Conservation (phyloP, 2,113 vertebrate genomes). For the Ictalurus furcatus region DNA sequence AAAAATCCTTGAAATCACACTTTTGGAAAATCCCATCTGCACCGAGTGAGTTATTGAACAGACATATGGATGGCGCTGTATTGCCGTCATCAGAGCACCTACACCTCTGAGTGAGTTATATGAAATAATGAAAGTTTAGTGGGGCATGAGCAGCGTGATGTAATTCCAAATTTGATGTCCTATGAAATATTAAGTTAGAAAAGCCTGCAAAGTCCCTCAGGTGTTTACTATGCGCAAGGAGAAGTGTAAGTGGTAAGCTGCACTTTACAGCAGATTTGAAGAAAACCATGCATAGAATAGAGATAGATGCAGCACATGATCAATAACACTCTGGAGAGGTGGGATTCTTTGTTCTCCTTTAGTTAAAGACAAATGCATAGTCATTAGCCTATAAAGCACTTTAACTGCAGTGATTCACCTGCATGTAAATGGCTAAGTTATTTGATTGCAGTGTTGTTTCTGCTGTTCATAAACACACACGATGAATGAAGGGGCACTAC, state of each 20-base stretch:
- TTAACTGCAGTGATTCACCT: not conserved
- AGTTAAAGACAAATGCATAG: conserved; percentile 4
- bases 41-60: not conserved
- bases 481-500: not conserved
- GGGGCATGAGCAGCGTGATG: conserved; percentile 9
- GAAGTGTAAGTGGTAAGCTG: not conserved
- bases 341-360: not conserved
- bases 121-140: conserved; percentile 17
- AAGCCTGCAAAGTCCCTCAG: not conserved
- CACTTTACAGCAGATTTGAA: not conserved
- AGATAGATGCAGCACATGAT: not conserved
- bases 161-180: conserved; percentile 26
- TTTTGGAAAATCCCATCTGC: conserved; percentile 1
- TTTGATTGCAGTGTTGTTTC: not conserved
- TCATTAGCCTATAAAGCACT: not conserved
- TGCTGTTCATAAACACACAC: not conserved
- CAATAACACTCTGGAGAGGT: conserved; percentile 8
- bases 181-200: conserved; percentile 20
- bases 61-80: not conserved
- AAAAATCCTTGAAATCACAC: conserved; percentile 18
- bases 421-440: not conserved
- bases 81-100: conserved; percentile 1
- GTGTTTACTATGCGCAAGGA: not conserved
- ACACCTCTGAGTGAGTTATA: conserved; percentile 1
- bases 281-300: not conserved